Percentiles rank a stretch among this genome's conserved stretches.
Evolutionary conservation across 2,113 vertebrate species (phyloP).

Genomic region (Brienomyrus longianalis): DNA sequence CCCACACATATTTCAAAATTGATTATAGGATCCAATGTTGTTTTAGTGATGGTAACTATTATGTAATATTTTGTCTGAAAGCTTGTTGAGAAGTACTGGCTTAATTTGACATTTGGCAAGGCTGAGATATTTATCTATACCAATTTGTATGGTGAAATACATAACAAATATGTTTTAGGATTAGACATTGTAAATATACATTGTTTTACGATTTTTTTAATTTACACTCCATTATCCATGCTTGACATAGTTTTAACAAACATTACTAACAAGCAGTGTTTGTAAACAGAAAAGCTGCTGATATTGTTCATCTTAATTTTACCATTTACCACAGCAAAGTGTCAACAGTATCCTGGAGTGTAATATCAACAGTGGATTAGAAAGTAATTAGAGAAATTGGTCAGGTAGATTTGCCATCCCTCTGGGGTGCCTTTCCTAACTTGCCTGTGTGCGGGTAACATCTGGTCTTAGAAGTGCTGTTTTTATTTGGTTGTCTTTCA

Average conservation of each 20-base stretch:
- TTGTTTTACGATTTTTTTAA: background rate
- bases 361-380: background rate
- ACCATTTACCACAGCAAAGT: background rate
- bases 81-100: background rate
- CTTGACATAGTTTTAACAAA: background rate
- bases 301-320: background rate
- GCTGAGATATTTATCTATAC: background rate
- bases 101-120: background rate
- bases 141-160: background rate
- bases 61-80: background rate
- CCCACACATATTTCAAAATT: background rate
- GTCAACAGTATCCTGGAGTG: background rate
- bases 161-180: background rate
- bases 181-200: background rate
- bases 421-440: background rate
- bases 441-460: background rate
- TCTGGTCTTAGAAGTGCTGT: background rate
- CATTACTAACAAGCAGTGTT: background rate
- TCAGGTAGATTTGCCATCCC: background rate
- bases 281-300: background rate
- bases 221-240: background rate
- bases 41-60: background rate
- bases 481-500: background rate
- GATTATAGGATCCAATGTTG: background rate
- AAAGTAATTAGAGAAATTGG: background rate